Percentiles rank a stretch among this genome's conserved stretches.
Evolutionary conservation across 2,113 vertebrate species (phyloP).

Genomic region (Tylochromis polylepis): DNA sequence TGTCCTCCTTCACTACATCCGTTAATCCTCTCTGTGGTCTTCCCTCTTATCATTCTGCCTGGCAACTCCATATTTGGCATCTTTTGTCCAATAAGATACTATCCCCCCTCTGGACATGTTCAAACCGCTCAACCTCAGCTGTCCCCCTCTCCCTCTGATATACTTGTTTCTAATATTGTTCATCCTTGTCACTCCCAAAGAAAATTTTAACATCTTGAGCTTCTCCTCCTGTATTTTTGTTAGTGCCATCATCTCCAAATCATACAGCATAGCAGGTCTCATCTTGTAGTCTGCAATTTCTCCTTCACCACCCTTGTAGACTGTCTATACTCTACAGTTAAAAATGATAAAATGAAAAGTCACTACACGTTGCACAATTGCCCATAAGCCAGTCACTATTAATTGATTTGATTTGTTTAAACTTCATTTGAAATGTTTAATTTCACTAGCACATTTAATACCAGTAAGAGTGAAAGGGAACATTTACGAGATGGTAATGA

Average conservation of each 20-base stretch:
- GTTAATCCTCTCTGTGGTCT: not conserved
- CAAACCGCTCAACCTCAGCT: not conserved
- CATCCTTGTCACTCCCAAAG: not conserved
- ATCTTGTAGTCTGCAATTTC: not conserved
- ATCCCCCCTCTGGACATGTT: not conserved
- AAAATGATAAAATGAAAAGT: rapidly evolving
- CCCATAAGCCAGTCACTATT: not conserved
- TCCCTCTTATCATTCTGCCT: not conserved
- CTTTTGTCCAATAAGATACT: not conserved
- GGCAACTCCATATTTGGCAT: not conserved
- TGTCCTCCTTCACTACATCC: not conserved
- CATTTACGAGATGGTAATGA: not conserved
- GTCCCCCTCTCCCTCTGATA: not conserved
- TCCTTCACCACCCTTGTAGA: not conserved
- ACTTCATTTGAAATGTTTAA: not conserved
- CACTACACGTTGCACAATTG: not conserved
- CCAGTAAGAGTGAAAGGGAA: rapidly evolving
- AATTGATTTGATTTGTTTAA: not conserved
- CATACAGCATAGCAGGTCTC: not conserved
- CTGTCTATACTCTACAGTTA: not conserved
- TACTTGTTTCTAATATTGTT: not conserved
- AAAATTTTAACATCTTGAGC: not conserved
- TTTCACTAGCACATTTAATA: not conserved
- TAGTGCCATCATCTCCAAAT: not conserved
- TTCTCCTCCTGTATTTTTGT: not conserved